Evolutionary conservation across 2,113 vertebrate genomes (phyloP), one percentile per base, ranked within the genome.

Genomic region (Semnornis frantzii): DNA sequence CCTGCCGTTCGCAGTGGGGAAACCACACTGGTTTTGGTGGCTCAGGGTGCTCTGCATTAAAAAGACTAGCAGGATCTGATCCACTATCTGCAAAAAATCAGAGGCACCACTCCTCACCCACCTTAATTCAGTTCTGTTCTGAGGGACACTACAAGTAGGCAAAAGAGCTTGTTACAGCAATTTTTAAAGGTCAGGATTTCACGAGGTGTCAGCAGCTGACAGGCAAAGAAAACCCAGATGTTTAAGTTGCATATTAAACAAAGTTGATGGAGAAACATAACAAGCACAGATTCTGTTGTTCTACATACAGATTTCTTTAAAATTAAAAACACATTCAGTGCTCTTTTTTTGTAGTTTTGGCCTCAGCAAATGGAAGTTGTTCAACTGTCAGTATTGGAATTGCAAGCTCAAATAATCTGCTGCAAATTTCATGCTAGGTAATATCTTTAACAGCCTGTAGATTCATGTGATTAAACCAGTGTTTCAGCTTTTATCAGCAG

Each of bases 261-360:
- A 90, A 92, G 72, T 72, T 65, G 76, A 83, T 44, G 84, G 59
- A 86, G 89, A 94, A 93, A 96, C 69, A 8, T 31, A 65, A 48
- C 4, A 39, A 75, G 42, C 55, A 85, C 21, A 70, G 31, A 69
- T 73, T 90, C 60, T 65, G 12, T 78, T 94, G 72, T 34, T 77
- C 55, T 81, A 79, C 20, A 12, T 39, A 44, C 34, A 62, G 37
- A 6, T 34, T 24, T 3, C 57, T 81, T 87, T 62, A 19, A 60
- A 21, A 48, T 94, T 44, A 85, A 69, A 94, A 88, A 90, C n/a
- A 30, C 39, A 25, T 18, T 86, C 17, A 9, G 58, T 69, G 39
- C 12, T 72, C 30, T 84, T 87, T 78, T 42, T 64, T 46, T 60
- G 23, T 65, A 72, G 48, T n/a, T 92, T 54, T 84, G 54, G 81